Evolutionary conservation across 2,797 vertebrate species (phyloP), one percentile per base, ranked within the genome.

Genomic region (Spea hammondii): DNA sequence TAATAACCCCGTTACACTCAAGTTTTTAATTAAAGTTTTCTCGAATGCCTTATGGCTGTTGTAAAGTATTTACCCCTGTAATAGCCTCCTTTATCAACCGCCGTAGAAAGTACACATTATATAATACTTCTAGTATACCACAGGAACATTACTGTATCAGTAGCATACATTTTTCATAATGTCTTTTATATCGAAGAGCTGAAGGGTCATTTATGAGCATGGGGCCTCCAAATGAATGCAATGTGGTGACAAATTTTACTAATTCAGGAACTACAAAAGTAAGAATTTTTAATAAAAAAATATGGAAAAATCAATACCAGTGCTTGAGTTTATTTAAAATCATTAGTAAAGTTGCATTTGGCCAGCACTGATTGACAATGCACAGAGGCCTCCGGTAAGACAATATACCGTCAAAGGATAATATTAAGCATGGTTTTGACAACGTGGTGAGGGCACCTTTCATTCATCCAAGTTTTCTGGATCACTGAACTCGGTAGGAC

Each of bases 361-460:
- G 17, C 50, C 62, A 47, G 13, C 47, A 62, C 12, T 66, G 65
- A 67, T 12, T 48, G 65, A 45, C 12, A 14, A 8, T 60, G 65
- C 12, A 13, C 47, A 14, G 7, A 62, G 59, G 14, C n/a, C 0
- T 17, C 14, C 59, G 47, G 65, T 12, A 51, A 6, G 7, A 49
- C 57, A 79, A 79, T 57, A 62, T 5, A 65, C 59, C 47, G 68
- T 76, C 49, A 62, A 66, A 60, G 67, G 79, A 68, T 80, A 65
- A 71, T 69, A 71, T 65, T 55, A 62, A 77, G 73, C 74, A 50
- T 4, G 12, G 32, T 7, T 44, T 54, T 82, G 79, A 82, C 79
- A 77, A 47, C 44, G 67, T 73, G 74, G 64, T 69, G 65, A 82
- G 74, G 48, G 74, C 49, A 54, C 69, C 74, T 82, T 82, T 82